A percentile compares a stretch with the other conserved stretches of the same genome.
Conservation (phyloP, 2,113 vertebrate genomes). For the Natator depressus region DNA sequence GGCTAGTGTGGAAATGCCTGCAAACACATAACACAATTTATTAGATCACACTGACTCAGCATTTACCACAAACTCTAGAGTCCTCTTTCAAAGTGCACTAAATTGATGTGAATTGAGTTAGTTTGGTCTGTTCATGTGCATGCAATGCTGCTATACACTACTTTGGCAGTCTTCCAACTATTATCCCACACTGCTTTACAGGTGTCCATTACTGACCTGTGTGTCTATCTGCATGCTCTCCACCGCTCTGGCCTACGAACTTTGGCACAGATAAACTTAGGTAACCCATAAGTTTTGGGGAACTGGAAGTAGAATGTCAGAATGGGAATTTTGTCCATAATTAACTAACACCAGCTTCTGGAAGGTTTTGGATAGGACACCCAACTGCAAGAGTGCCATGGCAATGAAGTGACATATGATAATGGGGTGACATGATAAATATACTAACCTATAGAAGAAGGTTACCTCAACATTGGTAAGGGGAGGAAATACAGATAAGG, state of each 20-base stretch:
- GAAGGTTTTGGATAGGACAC: no score
- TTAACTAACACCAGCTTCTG: no score
- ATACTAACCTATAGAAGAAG: no score
- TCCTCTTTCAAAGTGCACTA: not conserved
- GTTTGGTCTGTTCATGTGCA: not conserved
- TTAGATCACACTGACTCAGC: not conserved
- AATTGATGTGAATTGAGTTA: not conserved
- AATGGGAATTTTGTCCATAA: no score
- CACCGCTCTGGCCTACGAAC: not conserved
- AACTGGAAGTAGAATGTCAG: no score
- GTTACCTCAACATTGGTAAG: no score
- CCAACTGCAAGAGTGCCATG: no score
- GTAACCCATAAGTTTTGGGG: no score
- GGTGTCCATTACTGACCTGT: not conserved
- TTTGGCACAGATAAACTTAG: no score
- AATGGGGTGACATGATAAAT: no score
- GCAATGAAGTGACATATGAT: no score
- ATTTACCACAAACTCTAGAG: not conserved
- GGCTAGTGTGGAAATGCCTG: not conserved
- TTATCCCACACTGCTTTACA: not conserved
- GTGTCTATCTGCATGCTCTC: not conserved
- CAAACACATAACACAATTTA: not conserved
- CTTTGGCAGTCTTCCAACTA: not conserved
- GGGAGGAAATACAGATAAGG: no score
- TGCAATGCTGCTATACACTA: not conserved